Conservation (phyloP, 2,113 vertebrate species). For the Tretioscincus oriximinensis region DNA sequence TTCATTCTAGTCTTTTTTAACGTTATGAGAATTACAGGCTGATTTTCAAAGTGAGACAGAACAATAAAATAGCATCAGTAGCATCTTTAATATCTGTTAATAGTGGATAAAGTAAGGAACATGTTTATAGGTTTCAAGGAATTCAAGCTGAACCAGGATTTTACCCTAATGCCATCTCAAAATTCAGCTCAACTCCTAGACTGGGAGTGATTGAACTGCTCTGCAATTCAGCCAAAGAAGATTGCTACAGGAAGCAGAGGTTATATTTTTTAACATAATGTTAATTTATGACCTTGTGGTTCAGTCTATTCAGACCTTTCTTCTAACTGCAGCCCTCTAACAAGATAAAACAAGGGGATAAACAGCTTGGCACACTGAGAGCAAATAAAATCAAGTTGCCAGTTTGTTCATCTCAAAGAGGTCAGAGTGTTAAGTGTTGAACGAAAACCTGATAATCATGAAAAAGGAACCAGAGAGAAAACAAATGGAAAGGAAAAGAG, state of each 20-base stretch:
- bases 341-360: background rate
- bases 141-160: background rate
- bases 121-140: too few relatives aligned
- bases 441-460: background rate
- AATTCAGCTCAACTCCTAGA: background rate
- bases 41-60: background rate
- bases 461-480: background rate
- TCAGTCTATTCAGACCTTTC: slow-evolving; percentile 3
- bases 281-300: background rate
- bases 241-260: background rate
- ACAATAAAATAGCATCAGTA: background rate
- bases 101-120: background rate
- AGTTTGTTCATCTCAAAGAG: background rate
- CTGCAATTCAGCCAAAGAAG: background rate
- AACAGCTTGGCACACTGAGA: background rate
- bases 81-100: background rate
- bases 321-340: background rate
- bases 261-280: background rate
- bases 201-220: background rate
- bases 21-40: background rate
- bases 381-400: slow-evolving; percentile 22
- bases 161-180: too few relatives aligned
- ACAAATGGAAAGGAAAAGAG: background rate
- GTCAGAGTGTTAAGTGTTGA: slow-evolving; percentile 11
- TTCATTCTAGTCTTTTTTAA: background rate